phyloP scores from a whole-genome alignment of 92 coral and sea anemone genomes.

The Palythoa grandis region DNA sequence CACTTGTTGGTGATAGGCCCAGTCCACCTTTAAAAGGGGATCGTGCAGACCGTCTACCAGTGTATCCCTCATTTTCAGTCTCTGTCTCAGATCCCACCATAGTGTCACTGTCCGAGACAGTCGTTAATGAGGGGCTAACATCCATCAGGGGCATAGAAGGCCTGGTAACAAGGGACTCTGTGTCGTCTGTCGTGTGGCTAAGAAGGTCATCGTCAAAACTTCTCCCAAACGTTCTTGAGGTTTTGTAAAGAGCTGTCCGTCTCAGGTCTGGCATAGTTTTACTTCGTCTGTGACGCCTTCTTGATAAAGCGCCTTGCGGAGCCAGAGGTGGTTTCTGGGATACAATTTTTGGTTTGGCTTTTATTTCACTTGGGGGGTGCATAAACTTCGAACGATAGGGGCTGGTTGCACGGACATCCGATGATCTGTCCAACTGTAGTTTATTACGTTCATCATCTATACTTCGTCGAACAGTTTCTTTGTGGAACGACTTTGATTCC shows the following conservation, averaged over 20 bases:
- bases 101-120: conserved; percentile 91
- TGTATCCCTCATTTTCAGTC: conserved; percentile 54
- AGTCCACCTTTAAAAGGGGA: conserved; percentile 30
- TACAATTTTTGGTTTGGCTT: not conserved
- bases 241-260: conserved; percentile 56
- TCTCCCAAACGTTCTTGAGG: conserved; percentile 45
- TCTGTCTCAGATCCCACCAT: conserved; percentile 80
- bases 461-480: not conserved
- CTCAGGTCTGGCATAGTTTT: conserved; percentile 85
- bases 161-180: conserved; percentile 80
- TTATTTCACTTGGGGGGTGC: conserved; percentile 30
- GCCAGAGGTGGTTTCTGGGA: conserved; percentile 30
- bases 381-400: conserved; percentile 47
- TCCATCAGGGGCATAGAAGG: conserved; percentile 97
- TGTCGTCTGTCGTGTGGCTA: conserved; percentile 80
- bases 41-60: not conserved
- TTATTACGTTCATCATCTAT: not conserved
- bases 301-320: not conserved
- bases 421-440: not conserved
- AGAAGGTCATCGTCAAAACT: conserved; percentile 83
- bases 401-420: conserved; percentile 9
- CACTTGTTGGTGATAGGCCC: conserved; percentile 77
- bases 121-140: conserved; percentile 90
- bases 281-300: conserved; percentile 66
- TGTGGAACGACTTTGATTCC: conserved; percentile 12